Base-by-base conservation (phyloP, 2,888 invertebrate species). In the Philhelius pedissequus region DNA sequence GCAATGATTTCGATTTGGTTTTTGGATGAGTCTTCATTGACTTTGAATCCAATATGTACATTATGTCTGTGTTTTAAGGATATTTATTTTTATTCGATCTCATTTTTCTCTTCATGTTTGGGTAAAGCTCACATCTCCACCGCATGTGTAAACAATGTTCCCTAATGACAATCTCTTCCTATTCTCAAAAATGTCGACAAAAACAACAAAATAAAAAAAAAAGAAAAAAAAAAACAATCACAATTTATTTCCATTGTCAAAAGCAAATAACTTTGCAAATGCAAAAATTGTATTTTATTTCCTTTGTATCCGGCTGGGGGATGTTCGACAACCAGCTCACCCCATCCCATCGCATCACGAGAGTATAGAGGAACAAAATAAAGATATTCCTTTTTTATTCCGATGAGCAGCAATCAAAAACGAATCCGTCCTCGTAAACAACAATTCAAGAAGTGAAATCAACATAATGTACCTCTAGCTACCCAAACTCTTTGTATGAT, bases 211-310 rank as follows among this genome's bases (percentile, higher is more conserved):
- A 22, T 45, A 18, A 15, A 52, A 13, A 15, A 0, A 27, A 32
- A 1, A 32, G 20, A 18, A 32, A 18, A 32, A 13, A 27, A 30
- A 62, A 62, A 43, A 30, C 25, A 15, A 27, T 62, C 43, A 43
- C 62, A 62, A 62, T 62, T 62, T 62, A 81, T 73, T 69, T 48
- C 52, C 25, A 60, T 71, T 76, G 70, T 81, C 76, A 70, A 76
- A 77, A 77, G 43, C 27, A 60, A 58, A 70, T 54, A 69, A 64
- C 38, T 15, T 50, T 30, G 40, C 27, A 32, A 25, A 62, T 69
- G 60, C 60, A 54, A 43, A 71, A 73, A 20, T 45, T 20, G 6
- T 13, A 22, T 11, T 64, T 60, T n/a, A 18, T 60, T 48, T 71
- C 56, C 48, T 71, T 40, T 66, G 30, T 73, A 66, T 54, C 15